A percentile compares a stretch with the other conserved stretches of the same genome.
These are phyloP conservation scores for Bembecia ichneumoniformis DNA, from an alignment of 2,888 invertebrate species.

Conservation along the genomic window DNA sequence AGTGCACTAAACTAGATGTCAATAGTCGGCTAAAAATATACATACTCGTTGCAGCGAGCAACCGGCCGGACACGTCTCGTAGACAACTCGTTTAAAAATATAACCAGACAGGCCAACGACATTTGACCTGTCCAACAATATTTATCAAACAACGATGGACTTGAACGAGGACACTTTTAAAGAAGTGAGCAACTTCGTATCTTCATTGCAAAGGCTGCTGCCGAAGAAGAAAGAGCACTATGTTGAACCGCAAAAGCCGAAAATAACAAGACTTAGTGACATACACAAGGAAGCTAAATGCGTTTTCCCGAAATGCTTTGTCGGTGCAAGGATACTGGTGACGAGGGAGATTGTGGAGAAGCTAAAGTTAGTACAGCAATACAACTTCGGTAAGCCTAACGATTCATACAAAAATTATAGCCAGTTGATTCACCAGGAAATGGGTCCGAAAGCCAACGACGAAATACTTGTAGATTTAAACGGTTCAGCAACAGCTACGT, in stretches of 20 bases:
- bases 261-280: slow-evolving; percentile 40
- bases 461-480: slow-evolving; percentile 47
- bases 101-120: slow-evolving; percentile 54
- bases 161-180: slow-evolving; percentile 51
- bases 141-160: slow-evolving; percentile 47
- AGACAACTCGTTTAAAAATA: slow-evolving; percentile 46
- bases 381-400: slow-evolving; percentile 50
- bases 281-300: slow-evolving; percentile 55
- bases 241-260: slow-evolving; percentile 29
- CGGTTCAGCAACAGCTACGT: slow-evolving; percentile 55
- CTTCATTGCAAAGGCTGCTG: slow-evolving; percentile 44
- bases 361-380: slow-evolving; percentile 54
- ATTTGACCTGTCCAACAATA: slow-evolving; percentile 38
- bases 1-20: slow-evolving; percentile 14
- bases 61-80: slow-evolving; percentile 42
- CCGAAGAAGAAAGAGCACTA: slow-evolving; percentile 53
- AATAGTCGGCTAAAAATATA: slow-evolving; percentile 30
- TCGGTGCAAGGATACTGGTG: slow-evolving; percentile 49
- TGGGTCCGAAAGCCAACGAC: slow-evolving; percentile 35
- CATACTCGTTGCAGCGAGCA: slow-evolving; percentile 43
- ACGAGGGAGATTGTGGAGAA: slow-evolving; percentile 49
- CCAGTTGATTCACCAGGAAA: slow-evolving; percentile 51
- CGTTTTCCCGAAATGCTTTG: slow-evolving; percentile 58
- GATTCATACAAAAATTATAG: slow-evolving; percentile 45
- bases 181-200: slow-evolving; percentile 48